These are phyloP conservation scores for Crotalus horridus DNA, from an alignment of 2,113 vertebrate species.

Conservation along the genomic window DNA sequence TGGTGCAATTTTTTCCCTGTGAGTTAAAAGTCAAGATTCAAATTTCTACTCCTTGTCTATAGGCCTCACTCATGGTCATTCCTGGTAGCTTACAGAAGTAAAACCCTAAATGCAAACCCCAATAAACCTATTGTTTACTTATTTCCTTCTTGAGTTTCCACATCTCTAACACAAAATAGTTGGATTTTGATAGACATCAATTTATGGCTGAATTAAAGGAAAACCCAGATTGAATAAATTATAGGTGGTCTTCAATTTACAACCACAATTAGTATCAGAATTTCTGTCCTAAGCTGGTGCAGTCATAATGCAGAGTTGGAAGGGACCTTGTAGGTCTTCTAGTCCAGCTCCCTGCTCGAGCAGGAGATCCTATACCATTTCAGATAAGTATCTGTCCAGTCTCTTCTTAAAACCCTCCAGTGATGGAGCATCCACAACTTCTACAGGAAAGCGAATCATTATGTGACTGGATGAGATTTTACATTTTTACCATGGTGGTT, in stretches of 20 bases:
- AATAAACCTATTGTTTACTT: neutral
- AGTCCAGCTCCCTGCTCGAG: neutral
- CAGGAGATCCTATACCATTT: too few species aligned
- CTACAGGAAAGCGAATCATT: neutral
- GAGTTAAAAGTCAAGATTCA: neutral
- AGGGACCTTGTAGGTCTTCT: neutral
- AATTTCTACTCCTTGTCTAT: neutral
- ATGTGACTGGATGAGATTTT: neutral
- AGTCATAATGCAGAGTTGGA: neutral
- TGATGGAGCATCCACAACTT: neutral
- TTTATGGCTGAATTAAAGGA: neutral
- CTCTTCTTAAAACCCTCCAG: neutral
- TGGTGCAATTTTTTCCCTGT: too few species aligned
- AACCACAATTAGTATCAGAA: neutral
- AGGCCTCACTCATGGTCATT: neutral
- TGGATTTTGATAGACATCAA: neutral
- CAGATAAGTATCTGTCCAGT: too few species aligned
- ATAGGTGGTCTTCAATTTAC: neutral
- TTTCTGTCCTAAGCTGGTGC: neutral
- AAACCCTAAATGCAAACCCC: neutral
- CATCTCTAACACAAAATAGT: neutral
- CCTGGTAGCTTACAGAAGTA: neutral
- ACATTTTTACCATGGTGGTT: neutral
- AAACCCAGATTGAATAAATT: neutral
- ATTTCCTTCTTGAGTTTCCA: neutral